Evolutionary conservation across 2,888 invertebrate species (phyloP), one percentile per base, ranked within the genome.

Genomic region (Antitype chi): DNA sequence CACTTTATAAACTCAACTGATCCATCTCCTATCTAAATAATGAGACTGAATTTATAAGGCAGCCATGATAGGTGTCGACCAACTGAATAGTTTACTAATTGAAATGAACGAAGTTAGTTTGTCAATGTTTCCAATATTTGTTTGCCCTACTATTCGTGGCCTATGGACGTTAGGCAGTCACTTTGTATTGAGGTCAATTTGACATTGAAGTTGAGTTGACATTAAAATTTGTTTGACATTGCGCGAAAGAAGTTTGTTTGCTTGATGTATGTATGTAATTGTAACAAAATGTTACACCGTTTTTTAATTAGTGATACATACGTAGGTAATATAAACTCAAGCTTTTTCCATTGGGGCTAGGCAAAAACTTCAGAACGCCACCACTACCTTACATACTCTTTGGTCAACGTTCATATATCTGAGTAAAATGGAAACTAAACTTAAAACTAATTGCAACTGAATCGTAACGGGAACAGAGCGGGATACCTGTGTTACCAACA

Each of bases 71-170:
- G 76, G 70, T 83, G 80, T 78, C 49, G 59, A 64, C 72, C 52
- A 60, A 64, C 67, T 59, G 68, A 59, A 83, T 86, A 87, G 87
- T 88, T 88, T 77, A 73, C 85, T 91, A 91, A 91, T 92, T 91
- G 89, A 90, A 92, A 88, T 90, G 88, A 90, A 90, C 89, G 82
- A 92, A 92, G 89, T 92, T 91, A 88, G 87, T 78, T 74, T 66
- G 78, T 84, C 85, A 86, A 85, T 88, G 88, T 91, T 90, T 85
- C 84, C 87, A 70, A 82, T 90, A 89, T 90, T 89, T 89, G 89
- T 89, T 88, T 82, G 80, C 59, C 76, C 74, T 71, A 78, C 74
- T 85, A 64, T 68, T 59, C n/a, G 17, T 47, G 25, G 60, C 32
- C 4, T 64, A 20, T 13, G 47, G 55, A 8, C 52, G 0, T 70